phyloP scores from a whole-genome alignment of 2,113 vertebrate species.

The Aplodontia rufa region DNA sequence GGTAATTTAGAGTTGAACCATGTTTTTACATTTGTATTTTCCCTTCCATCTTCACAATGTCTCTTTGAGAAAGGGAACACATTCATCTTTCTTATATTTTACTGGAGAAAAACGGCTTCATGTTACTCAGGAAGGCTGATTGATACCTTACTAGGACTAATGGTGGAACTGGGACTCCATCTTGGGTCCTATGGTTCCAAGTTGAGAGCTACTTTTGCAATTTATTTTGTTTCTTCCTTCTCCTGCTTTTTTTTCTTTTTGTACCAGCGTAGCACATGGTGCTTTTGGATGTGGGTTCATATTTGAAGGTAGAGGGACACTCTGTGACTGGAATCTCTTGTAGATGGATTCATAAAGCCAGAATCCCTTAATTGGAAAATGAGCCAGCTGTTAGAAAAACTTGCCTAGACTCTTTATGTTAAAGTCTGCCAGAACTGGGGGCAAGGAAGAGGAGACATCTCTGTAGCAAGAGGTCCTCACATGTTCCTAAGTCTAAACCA shows the following conservation, averaged over 20 bases:
- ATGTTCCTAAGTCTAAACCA: neutral
- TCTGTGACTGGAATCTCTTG: neutral
- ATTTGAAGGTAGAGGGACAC: neutral
- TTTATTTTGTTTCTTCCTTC: neutral
- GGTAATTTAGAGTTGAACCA: neutral
- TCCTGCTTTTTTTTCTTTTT: neutral
- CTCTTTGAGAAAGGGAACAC: neutral
- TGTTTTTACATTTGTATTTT: neutral
- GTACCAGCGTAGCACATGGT: too few relatives aligned
- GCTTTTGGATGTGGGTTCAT: neutral
- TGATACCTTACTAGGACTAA: neutral
- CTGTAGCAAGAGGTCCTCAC: neutral
- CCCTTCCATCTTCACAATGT: neutral
- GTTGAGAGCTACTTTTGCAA: neutral
- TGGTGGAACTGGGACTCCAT: neutral
- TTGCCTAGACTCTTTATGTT: neutral
- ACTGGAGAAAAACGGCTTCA: neutral
- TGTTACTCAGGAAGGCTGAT: neutral
- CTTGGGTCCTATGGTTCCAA: neutral
- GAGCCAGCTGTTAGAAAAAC: neutral
- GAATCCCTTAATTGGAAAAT: neutral
- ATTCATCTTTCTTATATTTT: neutral
- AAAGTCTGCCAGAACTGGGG: neutral
- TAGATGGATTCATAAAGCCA: neutral
- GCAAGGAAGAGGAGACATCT: neutral